Percentiles rank a stretch among this genome's conserved stretches.
phyloP scores from a whole-genome alignment of 1,140 invertebrate genomes.

The Bombus impatiens region DNA sequence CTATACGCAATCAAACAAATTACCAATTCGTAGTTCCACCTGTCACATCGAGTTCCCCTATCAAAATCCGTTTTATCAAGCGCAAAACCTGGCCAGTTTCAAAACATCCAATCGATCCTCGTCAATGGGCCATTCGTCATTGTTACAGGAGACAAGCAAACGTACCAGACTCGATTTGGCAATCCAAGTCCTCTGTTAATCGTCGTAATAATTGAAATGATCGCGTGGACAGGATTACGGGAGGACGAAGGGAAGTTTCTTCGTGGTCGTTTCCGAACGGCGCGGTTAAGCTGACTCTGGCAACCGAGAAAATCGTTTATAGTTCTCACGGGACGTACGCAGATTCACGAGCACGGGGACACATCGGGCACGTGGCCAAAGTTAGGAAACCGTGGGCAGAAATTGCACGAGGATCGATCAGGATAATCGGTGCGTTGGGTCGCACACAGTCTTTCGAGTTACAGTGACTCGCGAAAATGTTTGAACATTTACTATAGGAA shows the following conservation, averaged over 20 bases:
- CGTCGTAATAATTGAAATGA: slow-evolving; percentile 32
- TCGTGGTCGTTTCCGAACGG: slow-evolving; percentile 1
- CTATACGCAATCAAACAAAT: background rate
- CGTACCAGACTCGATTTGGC: background rate
- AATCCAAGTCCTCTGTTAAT: background rate
- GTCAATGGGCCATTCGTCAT: background rate
- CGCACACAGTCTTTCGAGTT: slow-evolving; percentile 30
- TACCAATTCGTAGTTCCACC: background rate
- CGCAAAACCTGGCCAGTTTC: background rate
- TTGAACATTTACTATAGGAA: too few species aligned
- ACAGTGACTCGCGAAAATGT: background rate
- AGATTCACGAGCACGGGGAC: slow-evolving; percentile 41
- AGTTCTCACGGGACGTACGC: slow-evolving; percentile 29
- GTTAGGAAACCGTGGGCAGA: background rate
- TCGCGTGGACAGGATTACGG: background rate
- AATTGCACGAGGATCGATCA: slow-evolving; percentile 43
- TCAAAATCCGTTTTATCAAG: background rate
- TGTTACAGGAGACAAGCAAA: background rate
- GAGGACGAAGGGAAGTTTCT: slow-evolving; percentile 23
- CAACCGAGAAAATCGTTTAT: slow-evolving; percentile 37
- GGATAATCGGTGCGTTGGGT: slow-evolving; percentile 59
- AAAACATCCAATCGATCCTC: background rate
- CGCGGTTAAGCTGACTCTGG: slow-evolving; percentile 16
- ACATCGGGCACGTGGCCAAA: slow-evolving; percentile 59
- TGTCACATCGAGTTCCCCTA: background rate